A percentile compares a stretch with the other conserved stretches of the same genome.
Conservation (phyloP, 2,113 vertebrate species). For the Semicossyphus pulcher region DNA sequence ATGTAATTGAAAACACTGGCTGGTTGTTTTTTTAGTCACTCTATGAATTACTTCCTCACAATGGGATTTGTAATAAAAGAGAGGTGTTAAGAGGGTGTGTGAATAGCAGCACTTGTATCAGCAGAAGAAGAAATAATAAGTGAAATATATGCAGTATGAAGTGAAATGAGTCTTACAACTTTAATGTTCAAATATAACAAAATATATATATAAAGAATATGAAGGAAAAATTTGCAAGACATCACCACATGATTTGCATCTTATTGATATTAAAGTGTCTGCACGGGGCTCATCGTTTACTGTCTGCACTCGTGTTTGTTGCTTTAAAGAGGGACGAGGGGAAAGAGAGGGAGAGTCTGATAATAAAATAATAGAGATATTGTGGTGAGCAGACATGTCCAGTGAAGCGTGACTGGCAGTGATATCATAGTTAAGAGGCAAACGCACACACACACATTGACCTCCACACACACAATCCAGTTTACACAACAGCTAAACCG, state of each 20-base stretch:
- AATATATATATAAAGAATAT: background rate
- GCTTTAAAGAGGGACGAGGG: background rate
- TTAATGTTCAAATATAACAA: background rate
- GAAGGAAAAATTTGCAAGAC: background rate
- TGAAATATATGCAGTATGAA: background rate
- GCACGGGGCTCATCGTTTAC: background rate
- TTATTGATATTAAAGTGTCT: conserved; percentile 9
- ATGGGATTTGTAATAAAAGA: background rate
- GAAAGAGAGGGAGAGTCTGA: conserved; percentile 7
- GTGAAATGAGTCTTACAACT: background rate
- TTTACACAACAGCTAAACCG: background rate
- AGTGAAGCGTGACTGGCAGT: conserved; percentile 42
- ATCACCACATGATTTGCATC: conserved; percentile 1
- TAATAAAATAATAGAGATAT: conserved; percentile 46
- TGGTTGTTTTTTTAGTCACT: background rate
- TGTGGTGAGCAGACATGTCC: conserved; percentile 27
- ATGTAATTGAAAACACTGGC: background rate
- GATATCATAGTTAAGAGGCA: conserved; percentile 32
- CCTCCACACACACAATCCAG: conserved; percentile 7
- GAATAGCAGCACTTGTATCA: conserved; percentile 1
- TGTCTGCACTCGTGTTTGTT: background rate
- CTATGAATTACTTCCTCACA: background rate
- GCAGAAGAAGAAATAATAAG: background rate
- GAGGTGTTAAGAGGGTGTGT: conserved; percentile 3
- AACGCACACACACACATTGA: conserved; percentile 10